Evolutionary conservation across 2,797 vertebrate species (phyloP).

Genomic region (Kryptopterus vitreolus): DNA sequence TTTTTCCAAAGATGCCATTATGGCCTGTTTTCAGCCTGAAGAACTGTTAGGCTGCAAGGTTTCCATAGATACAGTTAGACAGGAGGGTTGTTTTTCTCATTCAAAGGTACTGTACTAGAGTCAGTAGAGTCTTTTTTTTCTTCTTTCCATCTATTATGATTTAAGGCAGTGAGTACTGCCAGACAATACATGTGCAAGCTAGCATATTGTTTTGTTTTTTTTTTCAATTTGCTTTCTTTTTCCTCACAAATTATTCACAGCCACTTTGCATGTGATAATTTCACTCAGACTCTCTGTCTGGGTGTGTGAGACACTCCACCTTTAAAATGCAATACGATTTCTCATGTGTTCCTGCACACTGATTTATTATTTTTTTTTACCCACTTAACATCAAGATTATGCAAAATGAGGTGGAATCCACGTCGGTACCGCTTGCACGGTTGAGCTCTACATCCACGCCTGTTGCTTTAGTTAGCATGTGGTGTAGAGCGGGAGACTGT

Average conservation of each 20-base stretch:
- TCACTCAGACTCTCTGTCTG: not conserved
- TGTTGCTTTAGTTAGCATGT: slow-evolving; percentile 22
- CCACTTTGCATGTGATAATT: not conserved
- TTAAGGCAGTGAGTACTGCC: not conserved
- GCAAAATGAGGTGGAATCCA: not conserved
- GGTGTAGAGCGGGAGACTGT: slow-evolving; percentile 52
- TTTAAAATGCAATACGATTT: not conserved
- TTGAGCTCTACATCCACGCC: not conserved
- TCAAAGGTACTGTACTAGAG: not conserved
- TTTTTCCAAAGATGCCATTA: not conserved
- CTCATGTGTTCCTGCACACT: no score
- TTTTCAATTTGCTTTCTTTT: not conserved
- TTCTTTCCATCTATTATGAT: no score
- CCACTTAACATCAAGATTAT: not conserved
- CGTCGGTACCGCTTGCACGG: not conserved
- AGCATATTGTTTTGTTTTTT: not conserved
- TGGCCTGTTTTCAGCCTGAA: slow-evolving; percentile 6
- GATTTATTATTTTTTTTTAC: not conserved
- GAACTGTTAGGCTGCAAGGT: not conserved
- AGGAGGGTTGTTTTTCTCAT: not conserved
- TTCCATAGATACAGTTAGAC: slow-evolving; percentile 5
- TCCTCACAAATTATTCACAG: not conserved
- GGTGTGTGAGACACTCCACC: not conserved
- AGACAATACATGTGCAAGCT: not conserved
- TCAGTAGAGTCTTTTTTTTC: not conserved